Conservation (phyloP, 2,797 vertebrate species). For the Corythornis leucogaster region DNA sequence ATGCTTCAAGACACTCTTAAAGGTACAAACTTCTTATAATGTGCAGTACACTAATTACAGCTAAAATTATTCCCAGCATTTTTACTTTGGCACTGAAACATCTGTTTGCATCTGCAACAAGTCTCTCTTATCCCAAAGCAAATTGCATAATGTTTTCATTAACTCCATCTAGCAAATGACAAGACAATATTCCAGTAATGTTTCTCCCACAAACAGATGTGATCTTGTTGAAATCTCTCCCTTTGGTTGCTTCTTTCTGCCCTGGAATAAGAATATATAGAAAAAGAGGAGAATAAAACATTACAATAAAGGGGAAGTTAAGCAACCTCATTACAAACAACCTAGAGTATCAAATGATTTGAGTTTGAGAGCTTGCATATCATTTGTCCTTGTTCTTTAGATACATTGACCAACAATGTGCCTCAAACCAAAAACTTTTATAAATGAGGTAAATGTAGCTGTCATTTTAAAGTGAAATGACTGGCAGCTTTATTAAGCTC, state of each 20-base stretch:
- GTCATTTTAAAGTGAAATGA: background rate
- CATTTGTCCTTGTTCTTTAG: background rate
- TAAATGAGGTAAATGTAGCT: background rate
- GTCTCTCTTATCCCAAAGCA: constrained; percentile 49
- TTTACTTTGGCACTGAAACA: constrained; percentile 71
- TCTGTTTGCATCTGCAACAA: constrained; percentile 69
- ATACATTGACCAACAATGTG: background rate
- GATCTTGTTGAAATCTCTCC: constrained; percentile 57
- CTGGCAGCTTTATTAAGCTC: background rate
- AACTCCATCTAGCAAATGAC: constrained; percentile 35
- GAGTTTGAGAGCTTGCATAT: background rate
- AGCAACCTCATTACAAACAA: background rate
- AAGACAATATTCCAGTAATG: constrained; percentile 34
- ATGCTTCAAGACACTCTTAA: constrained; percentile 52
- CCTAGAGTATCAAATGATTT: background rate
- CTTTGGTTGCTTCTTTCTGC: constrained; percentile 40
- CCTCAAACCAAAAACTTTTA: background rate
- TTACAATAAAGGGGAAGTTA: background rate
- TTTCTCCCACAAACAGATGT: constrained; percentile 56
- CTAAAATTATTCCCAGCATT: constrained; percentile 72
- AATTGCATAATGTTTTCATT: constrained; percentile 67
- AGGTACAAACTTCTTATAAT: constrained; percentile 62
- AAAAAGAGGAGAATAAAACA: background rate
- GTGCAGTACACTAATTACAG: constrained; percentile 69
- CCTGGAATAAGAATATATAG: background rate